Percentiles rank a stretch among this genome's conserved stretches.
Conservation (phyloP, 2,113 vertebrate species). For the Thermophis baileyi region DNA sequence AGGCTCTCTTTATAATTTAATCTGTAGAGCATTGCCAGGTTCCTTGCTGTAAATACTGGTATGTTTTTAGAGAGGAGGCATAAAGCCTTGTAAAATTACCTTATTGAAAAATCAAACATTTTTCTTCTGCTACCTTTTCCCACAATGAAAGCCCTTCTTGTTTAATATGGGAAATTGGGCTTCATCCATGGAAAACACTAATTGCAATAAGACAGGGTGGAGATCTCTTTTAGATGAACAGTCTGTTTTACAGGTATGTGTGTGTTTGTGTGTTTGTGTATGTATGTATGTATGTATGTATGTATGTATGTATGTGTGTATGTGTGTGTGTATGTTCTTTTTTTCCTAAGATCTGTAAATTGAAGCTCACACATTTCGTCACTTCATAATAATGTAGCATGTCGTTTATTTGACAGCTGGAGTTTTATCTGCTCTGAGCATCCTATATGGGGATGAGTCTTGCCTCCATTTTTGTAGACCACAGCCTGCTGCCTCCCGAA, state of each 20-base stretch:
- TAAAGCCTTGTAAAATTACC: not conserved
- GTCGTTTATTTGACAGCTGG: not conserved
- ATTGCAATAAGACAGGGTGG: not conserved
- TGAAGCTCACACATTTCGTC: not conserved
- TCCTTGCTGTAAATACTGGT: not conserved
- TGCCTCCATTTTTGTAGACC: conserved; percentile 1
- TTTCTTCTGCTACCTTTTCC: not conserved
- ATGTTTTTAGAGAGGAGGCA: not conserved
- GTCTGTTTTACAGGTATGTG: not conserved
- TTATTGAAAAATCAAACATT: not conserved
- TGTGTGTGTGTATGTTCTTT: not conserved
- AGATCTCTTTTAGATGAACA: conserved; percentile 4
- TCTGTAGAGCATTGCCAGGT: not conserved
- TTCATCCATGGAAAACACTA: conserved; percentile 1
- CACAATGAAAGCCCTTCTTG: conserved; percentile 2
- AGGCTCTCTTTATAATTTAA: not conserved
- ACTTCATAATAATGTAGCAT: not conserved
- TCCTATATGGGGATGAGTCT: not conserved
- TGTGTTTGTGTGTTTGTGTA: not conserved
- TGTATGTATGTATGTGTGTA: not conserved
- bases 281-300: not conserved
- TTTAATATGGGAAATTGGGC: not conserved
- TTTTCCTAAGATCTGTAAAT: not conserved
- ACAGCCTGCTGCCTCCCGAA: conserved; percentile 25
- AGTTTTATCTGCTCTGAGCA: not conserved